Conservation (phyloP, 2,797 vertebrate species). For the Ptychadena robeensis region DNA sequence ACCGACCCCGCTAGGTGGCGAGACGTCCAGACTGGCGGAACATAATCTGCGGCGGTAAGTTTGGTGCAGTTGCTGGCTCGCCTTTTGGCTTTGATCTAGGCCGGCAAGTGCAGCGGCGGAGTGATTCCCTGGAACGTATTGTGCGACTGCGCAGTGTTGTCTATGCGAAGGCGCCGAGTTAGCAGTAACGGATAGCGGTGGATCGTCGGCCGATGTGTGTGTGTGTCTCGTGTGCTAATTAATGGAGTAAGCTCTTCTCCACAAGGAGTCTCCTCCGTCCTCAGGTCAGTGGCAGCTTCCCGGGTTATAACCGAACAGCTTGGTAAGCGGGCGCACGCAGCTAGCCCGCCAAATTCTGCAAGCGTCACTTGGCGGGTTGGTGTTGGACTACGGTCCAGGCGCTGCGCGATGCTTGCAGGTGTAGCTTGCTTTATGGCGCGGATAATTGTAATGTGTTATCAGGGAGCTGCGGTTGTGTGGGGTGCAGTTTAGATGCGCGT, state of each 20-base stretch:
- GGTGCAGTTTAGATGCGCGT: too few species aligned
- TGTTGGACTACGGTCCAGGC: too few species aligned
- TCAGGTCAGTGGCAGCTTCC: slow-evolving; percentile 18
- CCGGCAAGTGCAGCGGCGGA: slow-evolving; percentile 32
- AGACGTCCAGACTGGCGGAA: not conserved
- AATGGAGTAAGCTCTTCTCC: slow-evolving; percentile 3
- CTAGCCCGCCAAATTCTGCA: slow-evolving; percentile 37
- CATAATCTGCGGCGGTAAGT: not conserved
- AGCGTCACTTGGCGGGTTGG: too few species aligned
- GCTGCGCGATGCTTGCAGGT: too few species aligned
- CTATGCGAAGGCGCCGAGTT: slow-evolving; percentile 19
- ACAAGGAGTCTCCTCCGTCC: too few species aligned
- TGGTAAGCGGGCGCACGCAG: not conserved
- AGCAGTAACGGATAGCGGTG: slow-evolving; percentile 40
- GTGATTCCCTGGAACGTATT: slow-evolving; percentile 1
- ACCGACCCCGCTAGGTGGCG: not conserved
- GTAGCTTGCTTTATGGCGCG: too few species aligned
- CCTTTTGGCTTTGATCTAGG: not conserved
- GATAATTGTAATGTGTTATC: too few species aligned
- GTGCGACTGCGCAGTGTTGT: slow-evolving; percentile 20
- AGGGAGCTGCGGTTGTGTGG: too few species aligned
- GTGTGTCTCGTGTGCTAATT: not conserved
- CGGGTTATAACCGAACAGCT: too few species aligned
- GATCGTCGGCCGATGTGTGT: not conserved
- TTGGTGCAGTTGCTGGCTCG: not conserved